phyloP scores from a whole-genome alignment of 2,113 vertebrate genomes.

The Butorides virescens region DNA sequence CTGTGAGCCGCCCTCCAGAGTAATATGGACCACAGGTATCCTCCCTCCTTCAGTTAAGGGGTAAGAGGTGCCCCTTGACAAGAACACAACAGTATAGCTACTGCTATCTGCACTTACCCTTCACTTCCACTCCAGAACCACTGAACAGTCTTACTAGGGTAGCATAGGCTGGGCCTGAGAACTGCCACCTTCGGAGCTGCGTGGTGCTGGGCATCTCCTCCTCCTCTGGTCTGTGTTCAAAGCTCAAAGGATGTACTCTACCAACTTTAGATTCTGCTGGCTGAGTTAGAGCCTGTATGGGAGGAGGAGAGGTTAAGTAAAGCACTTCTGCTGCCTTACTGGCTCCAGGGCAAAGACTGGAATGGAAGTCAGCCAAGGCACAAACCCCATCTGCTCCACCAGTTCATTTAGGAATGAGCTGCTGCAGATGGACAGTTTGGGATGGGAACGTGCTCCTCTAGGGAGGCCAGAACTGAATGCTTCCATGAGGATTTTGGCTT shows the following conservation, averaged over 20 bases:
- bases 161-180: not conserved
- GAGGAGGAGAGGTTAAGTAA: constrained; percentile 25
- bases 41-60: not conserved
- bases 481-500: not conserved
- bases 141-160: not conserved
- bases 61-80: not conserved
- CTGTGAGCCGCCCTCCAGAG: constrained; percentile 17
- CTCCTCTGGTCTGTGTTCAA: not conserved
- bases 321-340: not conserved
- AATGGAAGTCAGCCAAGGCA: not conserved
- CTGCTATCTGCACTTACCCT: constrained; percentile 16
- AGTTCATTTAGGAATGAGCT: not conserved
- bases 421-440: not conserved
- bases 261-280: not conserved
- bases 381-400: not conserved
- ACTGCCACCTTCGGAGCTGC: not conserved
- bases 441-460: not conserved
- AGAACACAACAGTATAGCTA: not conserved
- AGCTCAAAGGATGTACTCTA: not conserved
- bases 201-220: not conserved
- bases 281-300: not conserved
- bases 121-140: not conserved
- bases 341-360: not conserved
- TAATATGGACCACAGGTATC: not conserved
- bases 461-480: not conserved